Base-by-base conservation (phyloP, 2,888 invertebrate species). In the Patella depressa region DNA sequence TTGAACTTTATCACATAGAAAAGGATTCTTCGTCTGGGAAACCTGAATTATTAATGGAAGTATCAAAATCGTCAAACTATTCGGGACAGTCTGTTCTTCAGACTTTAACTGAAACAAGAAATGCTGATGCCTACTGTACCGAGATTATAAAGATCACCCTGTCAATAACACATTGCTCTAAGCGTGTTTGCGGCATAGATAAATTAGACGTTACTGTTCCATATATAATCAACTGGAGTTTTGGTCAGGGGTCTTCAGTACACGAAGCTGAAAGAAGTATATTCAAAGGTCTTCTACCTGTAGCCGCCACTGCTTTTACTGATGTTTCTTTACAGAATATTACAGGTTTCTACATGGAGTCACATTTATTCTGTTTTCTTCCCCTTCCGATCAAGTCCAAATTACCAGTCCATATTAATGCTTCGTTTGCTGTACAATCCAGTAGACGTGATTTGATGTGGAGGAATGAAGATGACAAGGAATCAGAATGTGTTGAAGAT, bases 391-490 rank as follows among this genome's bases (percentile, higher is more conserved):
- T 59, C 11, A 76, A 79, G 29, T 84, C 84, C 53, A 79, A 80
- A 2, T 83, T 90, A 53, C 87, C 88, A 5, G 84, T 90, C 45
- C 89, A 90, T 78, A 79, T 90, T 12, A 90, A 90, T 76, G 89
- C 87, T 2, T 83, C 86, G 9, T 91, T 91, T 81, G 83, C 88
- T 9, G 83, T 90, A 7, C 85, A 85, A 11, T 84, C 88, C 12
- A 86, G 88, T 65, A 78, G 90, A 53, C 79, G 87, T 19, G 81
- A 85, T 57, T 81, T 91, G 14, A 77, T 75, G 17, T 81, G 81
- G 53, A 75, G 73, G 55, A 84, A 85, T 17, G 83, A 83, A 24
- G 89, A 90, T 77, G 89, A 89, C 80, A 88, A 84, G 70, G 45
- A 45, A 45, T 45, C 45, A 45, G 19, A 71, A 12, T 79, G 74